Evolutionary conservation across 2,113 vertebrate genomes (phyloP).

Genomic region (Cyanoramphus novaezelandiae): DNA sequence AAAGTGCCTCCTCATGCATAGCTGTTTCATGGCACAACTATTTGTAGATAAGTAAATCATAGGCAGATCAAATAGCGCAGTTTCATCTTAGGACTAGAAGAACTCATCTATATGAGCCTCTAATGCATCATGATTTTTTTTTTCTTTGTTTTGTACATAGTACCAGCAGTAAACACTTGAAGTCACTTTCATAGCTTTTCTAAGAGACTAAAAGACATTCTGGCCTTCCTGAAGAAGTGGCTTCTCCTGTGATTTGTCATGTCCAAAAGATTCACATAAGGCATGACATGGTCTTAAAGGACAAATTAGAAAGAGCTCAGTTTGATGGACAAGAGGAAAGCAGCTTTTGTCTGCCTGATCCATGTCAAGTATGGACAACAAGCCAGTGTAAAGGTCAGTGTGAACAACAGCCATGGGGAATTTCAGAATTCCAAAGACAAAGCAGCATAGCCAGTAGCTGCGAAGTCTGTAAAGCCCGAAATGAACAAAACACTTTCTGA

Average conservation of each 20-base stretch:
- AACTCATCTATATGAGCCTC: neutral
- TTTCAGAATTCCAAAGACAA: neutral
- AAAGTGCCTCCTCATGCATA: neutral
- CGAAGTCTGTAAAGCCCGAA: neutral
- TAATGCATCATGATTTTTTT: neutral
- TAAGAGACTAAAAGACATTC: accelerated
- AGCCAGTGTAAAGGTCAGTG: conserved; percentile 18
- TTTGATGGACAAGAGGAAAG: conserved; percentile 1
- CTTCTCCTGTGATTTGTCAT: neutral
- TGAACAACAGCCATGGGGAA: neutral
- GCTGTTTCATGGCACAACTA: neutral
- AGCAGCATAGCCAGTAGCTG: accelerated
- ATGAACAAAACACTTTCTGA: neutral
- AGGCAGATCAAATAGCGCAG: neutral
- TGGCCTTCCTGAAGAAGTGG: neutral
- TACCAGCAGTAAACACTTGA: neutral
- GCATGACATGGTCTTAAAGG: neutral
- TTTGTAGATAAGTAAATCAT: neutral
- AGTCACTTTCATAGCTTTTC: neutral
- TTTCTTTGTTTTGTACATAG: neutral
- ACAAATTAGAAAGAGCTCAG: conserved; percentile 18
- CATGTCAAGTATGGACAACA: neutral
- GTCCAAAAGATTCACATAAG: neutral
- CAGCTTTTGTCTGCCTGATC: neutral
- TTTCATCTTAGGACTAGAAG: neutral